Evolutionary conservation across 2,113 vertebrate species (phyloP), one percentile per base, ranked within the genome.

Genomic region (Todiramphus saurophagus): DNA sequence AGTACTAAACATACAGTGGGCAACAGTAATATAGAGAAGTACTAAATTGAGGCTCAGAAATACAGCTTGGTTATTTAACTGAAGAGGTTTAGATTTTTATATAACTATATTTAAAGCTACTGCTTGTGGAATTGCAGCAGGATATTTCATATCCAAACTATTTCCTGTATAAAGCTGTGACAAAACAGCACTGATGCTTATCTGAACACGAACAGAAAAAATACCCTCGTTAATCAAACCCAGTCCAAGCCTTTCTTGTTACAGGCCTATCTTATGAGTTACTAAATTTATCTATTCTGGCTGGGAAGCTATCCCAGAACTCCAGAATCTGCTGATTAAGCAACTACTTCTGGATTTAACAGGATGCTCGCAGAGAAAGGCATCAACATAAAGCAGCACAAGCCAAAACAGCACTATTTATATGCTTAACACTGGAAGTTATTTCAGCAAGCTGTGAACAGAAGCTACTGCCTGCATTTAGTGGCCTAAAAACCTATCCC

Each of bases 301-400:
- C 27, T 75, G 46, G 64, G 59, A 93, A 89, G 25, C 75, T 37
- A 24, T 16, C n/a, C 43, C 37, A 63, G 79, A 89, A 74, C 21
- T 9, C 43, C 3, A 1, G 18, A 19, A 13, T 74, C 16, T 79
- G n/a, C 69, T 75, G 17, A 50, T 37, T 35, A 63, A 82, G 33
- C 73, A 89, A 39, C 60, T 56, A 2, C 53, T 81, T 72, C 33
- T 85, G 83, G 33, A 72, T 78, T 94, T 64, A 82, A 64, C 18
- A 74, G 76, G 69, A 76, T 48, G 59, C 53, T 82, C 78, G 46
- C 13, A 82, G 48, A 95, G 69, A 92, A 91, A 94, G 39, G 66
- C n/a, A 91, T 43, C 58, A 53, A 39, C 62, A 82, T 17, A 60
- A 2, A 74, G 73, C 67, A 91, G 69, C 66, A 84, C 27, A 87